These are phyloP conservation scores for Tenualosa ilisha DNA, from an alignment of 2,797 vertebrate species.

Conservation along the genomic window DNA sequence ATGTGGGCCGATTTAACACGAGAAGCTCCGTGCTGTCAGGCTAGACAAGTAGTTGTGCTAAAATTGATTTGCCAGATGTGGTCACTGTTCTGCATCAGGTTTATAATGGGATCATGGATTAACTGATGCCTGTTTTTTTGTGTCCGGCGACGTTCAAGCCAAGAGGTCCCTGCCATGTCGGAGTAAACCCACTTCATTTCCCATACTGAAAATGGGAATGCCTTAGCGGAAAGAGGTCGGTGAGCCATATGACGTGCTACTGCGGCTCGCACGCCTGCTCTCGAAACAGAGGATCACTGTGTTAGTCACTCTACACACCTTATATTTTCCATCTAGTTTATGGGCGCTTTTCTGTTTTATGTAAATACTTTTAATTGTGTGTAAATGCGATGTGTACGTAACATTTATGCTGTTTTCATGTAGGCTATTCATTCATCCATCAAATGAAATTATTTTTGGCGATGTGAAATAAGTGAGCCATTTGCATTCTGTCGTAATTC, in stretches of 20 bases:
- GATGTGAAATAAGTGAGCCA: not conserved
- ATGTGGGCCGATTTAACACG: not conserved
- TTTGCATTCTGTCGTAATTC: not conserved
- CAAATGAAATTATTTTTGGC: not conserved
- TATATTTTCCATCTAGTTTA: slow-evolving; percentile 25
- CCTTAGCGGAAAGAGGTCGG: slow-evolving; percentile 16
- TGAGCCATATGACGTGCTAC: slow-evolving; percentile 21
- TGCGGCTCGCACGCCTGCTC: slow-evolving; percentile 17
- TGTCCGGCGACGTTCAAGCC: not conserved
- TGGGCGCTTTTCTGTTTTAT: slow-evolving; percentile 20
- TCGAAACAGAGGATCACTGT: slow-evolving; percentile 19
- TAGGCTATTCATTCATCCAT: not conserved
- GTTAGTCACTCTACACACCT: slow-evolving; percentile 19
- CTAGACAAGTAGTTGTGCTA: not conserved
- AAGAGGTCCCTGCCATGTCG: slow-evolving; percentile 3
- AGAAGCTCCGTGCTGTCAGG: not conserved
- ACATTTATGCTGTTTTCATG: not conserved
- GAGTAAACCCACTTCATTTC: not conserved
- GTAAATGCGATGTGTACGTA: slow-evolving; percentile 1
- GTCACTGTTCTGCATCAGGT: not conserved
- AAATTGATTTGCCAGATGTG: slow-evolving; percentile 8
- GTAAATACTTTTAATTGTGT: slow-evolving; percentile 24
- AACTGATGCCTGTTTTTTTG: not conserved
- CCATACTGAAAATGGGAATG: slow-evolving; percentile 12
- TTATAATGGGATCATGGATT: not conserved